Percentiles rank a stretch among this genome's conserved stretches.
Evolutionary conservation across 1,140 invertebrate species (phyloP).

Genomic region (Drosophila jambulina): DNA sequence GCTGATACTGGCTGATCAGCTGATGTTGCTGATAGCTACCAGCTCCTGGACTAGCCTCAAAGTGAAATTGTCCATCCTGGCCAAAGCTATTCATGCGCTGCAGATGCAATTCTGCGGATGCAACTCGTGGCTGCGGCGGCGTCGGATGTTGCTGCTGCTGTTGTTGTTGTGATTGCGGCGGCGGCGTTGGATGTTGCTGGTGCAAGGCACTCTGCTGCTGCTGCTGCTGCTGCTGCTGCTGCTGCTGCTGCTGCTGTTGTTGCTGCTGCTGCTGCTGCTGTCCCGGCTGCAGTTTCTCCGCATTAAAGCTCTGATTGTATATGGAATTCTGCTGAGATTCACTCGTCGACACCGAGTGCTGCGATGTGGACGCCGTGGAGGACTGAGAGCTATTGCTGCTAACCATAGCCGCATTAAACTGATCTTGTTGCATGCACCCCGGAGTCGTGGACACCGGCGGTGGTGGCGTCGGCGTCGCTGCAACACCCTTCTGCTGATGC

Average conservation of each 20-base stretch:
- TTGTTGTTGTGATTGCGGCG: conserved; percentile 52
- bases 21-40: conserved; percentile 76
- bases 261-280: conserved; percentile 53
- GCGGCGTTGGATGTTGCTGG: conserved; percentile 73
- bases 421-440: conserved; percentile 77
- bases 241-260: conserved; percentile 43
- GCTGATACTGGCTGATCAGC: conserved; percentile 75
- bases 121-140: conserved; percentile 54
- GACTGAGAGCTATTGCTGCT: conserved; percentile 83
- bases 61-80: conserved; percentile 78
- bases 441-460: conserved; percentile 79
- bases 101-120: conserved; percentile 58
- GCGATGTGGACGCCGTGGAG: conserved; percentile 79
- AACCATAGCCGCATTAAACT: conserved; percentile 79
- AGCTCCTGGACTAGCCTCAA: conserved; percentile 63
- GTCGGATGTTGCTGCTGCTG: conserved; percentile 43
- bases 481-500: conserved; percentile 45
- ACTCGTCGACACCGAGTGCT: conserved; percentile 79
- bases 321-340: conserved; percentile 85
- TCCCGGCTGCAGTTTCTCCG: conserved; percentile 69
- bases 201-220: conserved; percentile 65
- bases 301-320: conserved; percentile 82
- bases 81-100: conserved; percentile 79
- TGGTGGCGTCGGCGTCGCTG: conserved; percentile 74
- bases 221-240: conserved; percentile 37